Base-by-base conservation (phyloP, 2,888 invertebrate species). In the Plutella xylostella region DNA sequence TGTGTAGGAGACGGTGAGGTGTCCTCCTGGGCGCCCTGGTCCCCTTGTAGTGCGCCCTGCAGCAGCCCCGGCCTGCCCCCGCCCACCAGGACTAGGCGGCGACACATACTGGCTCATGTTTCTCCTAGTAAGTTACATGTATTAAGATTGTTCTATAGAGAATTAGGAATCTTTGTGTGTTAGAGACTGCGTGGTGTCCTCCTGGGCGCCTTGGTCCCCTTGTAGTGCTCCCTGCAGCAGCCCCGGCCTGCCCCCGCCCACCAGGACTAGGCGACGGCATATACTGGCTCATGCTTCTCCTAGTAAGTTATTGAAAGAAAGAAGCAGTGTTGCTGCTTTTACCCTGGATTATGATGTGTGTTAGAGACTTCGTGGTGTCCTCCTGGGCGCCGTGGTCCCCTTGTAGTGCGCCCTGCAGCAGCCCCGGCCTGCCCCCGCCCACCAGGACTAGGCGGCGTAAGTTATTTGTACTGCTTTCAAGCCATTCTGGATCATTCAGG, bases 1-100 rank as follows among this genome's bases (percentile, higher is more conserved):
- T 90, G 90, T 62, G 86, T 89, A 0, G 85, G 86, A n/a, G 90
- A 90, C 73, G 90, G 90, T 63, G 88, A 89, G 21, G 84, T 89
- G 42, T 88, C 89, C 0, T 72, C 87, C 0, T 90, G 90, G 90
- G 86, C 79, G 0, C 57, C 76, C 0, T 90, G 90, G 90, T 64
- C 76, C 1, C 65, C 73, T 1, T 87, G 87, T 62, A 65, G 75
- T 33, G 72, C 74, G 2, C 42, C 72, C 4, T 84, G 85, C 51
- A 70, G 73, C 4, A 66, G 75, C 0, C 63, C 68, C 3, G 55
- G 63, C 0, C 68, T 65, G 33, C 65, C 70, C 1, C 62, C 67
- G 2, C 82, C 74, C 17, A 58, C 59, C 0, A 59, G 69, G 17
- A 67, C 62, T 0, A 56, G 82, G 4, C 50, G 57, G 0, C 47